Conservation (phyloP, 2,888 invertebrate species). For the Pinctada fucata region DNA sequence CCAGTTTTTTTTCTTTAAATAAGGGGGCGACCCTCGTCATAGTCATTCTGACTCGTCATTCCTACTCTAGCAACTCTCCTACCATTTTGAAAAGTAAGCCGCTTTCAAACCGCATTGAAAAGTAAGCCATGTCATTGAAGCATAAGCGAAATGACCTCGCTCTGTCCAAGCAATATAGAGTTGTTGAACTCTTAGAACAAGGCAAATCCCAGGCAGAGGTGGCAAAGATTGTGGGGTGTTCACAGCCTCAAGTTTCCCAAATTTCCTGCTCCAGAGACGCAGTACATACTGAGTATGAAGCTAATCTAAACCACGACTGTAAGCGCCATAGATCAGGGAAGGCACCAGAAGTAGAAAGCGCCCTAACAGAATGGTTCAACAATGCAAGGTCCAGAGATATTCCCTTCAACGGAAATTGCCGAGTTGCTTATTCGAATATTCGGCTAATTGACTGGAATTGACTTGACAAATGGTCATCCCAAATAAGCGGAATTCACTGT, state of each 20-base stretch:
- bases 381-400: conserved; percentile 24
- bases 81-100: background rate
- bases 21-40: no score
- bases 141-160: background rate
- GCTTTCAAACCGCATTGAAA: background rate
- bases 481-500: no score
- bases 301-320: conserved; percentile 35
- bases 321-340: conserved; percentile 39
- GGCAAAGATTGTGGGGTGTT: conserved; percentile 25
- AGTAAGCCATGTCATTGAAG: background rate
- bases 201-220: conserved; percentile 17
- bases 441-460: no score
- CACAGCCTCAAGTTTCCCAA: conserved; percentile 29
- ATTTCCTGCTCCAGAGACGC: conserved; percentile 20
- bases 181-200: conserved; percentile 31
- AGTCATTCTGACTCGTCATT: no score
- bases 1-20: no score
- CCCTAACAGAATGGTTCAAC: conserved; percentile 30
- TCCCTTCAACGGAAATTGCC: conserved; percentile 22
- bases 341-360: conserved; percentile 27
- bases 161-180: conserved; percentile 17
- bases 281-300: conserved; percentile 23
- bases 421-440: no score
- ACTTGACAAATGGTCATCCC: no score
- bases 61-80: background rate